Percentiles rank a stretch among this genome's conserved stretches.
Evolutionary conservation across 1,140 invertebrate species (phyloP).

Genomic region (Panulirus ornatus): DNA sequence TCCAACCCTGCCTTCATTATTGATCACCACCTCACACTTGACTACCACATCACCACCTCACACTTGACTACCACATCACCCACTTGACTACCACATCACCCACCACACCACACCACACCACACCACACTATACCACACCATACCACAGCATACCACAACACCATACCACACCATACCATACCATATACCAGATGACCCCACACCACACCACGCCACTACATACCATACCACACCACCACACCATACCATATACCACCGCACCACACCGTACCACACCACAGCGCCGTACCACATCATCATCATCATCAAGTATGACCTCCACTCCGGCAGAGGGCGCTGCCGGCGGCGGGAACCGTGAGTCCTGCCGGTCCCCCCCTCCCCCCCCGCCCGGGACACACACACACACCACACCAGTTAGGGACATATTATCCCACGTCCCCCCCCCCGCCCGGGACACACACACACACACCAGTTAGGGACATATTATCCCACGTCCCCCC

Average conservation of each 20-base stretch:
- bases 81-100: too few species aligned
- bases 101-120: background rate
- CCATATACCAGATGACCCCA: background rate
- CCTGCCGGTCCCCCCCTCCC: too few species aligned
- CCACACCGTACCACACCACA: background rate
- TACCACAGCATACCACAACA: too few species aligned
- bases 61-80: slow-evolving; percentile 4
- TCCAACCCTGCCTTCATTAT: slow-evolving; percentile 70
- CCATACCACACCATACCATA: background rate
- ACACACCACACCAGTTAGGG: too few species aligned
- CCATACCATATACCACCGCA: background rate
- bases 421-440: too few species aligned
- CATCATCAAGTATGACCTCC: too few species aligned
- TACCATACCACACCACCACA: too few species aligned
- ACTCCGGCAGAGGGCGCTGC: too few species aligned
- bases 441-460: too few species aligned
- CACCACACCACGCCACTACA: too few species aligned
- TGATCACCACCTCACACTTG: slow-evolving; percentile 55
- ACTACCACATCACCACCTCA: slow-evolving; percentile 63
- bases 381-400: too few species aligned
- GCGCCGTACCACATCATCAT: background rate
- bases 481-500: slow-evolving; percentile 33
- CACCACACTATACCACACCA: background rate
- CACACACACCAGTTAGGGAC: slow-evolving; percentile 29
- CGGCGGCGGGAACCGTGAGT: too few species aligned